These are phyloP conservation scores for Pilophorus perplexus DNA, from an alignment of 2,888 invertebrate species.

Conservation along the genomic window DNA sequence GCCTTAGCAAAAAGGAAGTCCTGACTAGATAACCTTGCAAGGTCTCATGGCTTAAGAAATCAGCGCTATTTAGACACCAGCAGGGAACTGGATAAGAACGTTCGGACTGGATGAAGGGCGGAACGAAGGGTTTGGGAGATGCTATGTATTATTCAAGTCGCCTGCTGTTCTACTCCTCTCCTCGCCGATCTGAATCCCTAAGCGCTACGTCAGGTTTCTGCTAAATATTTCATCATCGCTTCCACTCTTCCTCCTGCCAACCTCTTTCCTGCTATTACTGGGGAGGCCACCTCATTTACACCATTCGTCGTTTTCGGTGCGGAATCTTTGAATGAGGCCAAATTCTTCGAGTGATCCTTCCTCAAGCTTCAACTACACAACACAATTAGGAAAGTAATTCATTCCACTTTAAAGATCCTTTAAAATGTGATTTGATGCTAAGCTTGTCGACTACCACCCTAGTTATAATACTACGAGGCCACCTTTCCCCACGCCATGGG, in stretches of 20 bases:
- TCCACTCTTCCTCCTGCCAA: not conserved
- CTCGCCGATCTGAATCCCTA: not conserved
- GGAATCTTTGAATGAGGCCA: no score
- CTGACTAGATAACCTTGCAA: conserved; percentile 29
- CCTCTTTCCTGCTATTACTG: not conserved
- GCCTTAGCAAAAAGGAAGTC: not conserved
- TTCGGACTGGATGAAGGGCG: not conserved
- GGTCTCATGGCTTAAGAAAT: conserved; percentile 32
- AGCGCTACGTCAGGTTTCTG: conserved; percentile 8
- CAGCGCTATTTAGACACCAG: conserved; percentile 19
- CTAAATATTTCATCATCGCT: conserved; percentile 29
- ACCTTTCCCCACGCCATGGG: no score
- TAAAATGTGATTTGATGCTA: no score
- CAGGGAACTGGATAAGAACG: not conserved
- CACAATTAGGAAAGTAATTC: no score
- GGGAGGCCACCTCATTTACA: not conserved
- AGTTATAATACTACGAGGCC: no score
- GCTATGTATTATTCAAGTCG: conserved; percentile 25
- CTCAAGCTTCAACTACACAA: no score
- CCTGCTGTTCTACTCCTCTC: conserved; percentile 3
- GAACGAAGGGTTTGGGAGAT: not conserved
- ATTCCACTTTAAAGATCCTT: no score
- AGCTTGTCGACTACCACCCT: no score
- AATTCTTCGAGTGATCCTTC: no score
- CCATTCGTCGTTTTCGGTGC: no score